Base-by-base conservation (phyloP, 1,140 invertebrate genomes). In the Nymphalis io region DNA sequence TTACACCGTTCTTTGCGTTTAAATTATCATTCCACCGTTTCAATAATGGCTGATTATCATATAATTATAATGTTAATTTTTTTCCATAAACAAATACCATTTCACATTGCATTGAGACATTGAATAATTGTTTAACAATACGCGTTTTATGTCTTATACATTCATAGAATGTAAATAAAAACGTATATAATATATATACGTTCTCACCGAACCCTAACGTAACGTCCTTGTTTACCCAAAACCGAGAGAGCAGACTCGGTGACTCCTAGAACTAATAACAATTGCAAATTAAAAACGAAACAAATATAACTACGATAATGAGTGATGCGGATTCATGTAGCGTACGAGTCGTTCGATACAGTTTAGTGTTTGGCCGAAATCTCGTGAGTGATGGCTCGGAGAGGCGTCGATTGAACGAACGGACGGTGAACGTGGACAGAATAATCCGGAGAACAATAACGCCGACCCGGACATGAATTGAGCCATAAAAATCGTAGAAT, bases 241-340 rank as follows among this genome's bases (percentile, higher is more conserved):
- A 73, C 42, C 51, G 63, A 60, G 51, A 63, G 15, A 60, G 68
- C 79, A 87, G 85, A 87, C 87, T 61, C 33, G 40, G 23, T 75
- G 87, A 80, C 85, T 89, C 85, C 85, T 66, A 89, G 87, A 89
- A 89, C 84, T 88, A 75, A 87, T 89, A 86, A 82, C 75, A 83
- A 87, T 89, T 88, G 83, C 84, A 82, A 87, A 88, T 88, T 63
- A 67, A 80, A 76, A 75, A 80, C 79, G 79, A 84, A 87, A 74
- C 74, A 65, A 68, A 76, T 62, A 76, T 51, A 61, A 75, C 72
- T 39, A 60, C 70, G 70, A 44, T 81, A 80, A 82, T 78, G 21
- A 61, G 59, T 51, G 53, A 79, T 84, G 66, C 46, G 48, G 42
- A 87, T 84, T 83, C 84, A 38, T 18, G 6, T 48, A 39, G 73